These are phyloP conservation scores for Ophion ellenae DNA, from an alignment of 2,888 invertebrate species.

Conservation along the genomic window DNA sequence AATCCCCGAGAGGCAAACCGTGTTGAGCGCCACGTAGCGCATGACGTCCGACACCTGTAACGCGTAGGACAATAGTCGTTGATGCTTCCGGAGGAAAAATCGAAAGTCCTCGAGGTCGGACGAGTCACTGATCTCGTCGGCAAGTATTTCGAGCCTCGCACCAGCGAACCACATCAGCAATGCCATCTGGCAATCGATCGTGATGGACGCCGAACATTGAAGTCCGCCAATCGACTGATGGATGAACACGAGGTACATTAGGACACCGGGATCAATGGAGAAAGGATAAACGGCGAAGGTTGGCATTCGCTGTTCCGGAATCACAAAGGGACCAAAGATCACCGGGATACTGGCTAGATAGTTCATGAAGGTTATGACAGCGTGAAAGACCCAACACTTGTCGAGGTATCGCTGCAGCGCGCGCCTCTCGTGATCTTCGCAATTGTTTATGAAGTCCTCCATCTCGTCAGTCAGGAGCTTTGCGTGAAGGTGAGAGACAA, in stretches of 20 bases:
- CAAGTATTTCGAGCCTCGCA: conserved; percentile 68
- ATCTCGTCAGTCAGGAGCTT: conserved; percentile 14
- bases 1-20: neutral
- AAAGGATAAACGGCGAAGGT: conserved; percentile 64
- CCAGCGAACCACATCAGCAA: conserved; percentile 70
- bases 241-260: conserved; percentile 62
- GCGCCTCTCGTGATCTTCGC: conserved; percentile 24
- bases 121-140: conserved; percentile 17
- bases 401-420: conserved; percentile 64
- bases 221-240: conserved; percentile 68
- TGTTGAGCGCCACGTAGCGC: neutral
- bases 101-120: conserved; percentile 5
- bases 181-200: conserved; percentile 67
- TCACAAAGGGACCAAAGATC: conserved; percentile 65
- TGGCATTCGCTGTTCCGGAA: conserved; percentile 30
- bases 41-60: neutral
- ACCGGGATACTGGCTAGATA: conserved; percentile 61
- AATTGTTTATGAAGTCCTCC: conserved; percentile 35
- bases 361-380: conserved; percentile 33
- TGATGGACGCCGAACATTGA: conserved; percentile 67
- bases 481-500: neutral
- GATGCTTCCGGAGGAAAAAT: neutral
- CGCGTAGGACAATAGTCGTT: conserved; percentile 6
- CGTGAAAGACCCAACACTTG: conserved; percentile 53
- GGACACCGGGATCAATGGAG: conserved; percentile 48